These are phyloP conservation scores for Anhinga rufa DNA, from an alignment of 2,113 vertebrate genomes.

Conservation along the genomic window DNA sequence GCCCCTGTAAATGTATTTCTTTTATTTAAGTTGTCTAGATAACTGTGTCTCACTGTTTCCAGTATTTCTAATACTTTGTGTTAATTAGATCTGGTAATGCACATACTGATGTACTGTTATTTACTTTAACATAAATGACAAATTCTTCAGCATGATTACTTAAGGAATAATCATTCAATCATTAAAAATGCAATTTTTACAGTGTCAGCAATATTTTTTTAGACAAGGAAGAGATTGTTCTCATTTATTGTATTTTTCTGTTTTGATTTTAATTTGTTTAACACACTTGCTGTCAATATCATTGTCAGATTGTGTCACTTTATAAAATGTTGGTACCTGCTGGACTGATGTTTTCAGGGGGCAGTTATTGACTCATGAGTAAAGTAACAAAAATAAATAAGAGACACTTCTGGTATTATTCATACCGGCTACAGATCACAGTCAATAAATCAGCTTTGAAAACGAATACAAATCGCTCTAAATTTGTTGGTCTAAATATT, in stretches of 20 bases:
- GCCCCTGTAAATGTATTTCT: neutral
- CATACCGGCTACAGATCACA: neutral
- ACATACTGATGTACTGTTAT: neutral
- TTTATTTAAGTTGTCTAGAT: neutral
- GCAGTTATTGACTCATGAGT: neutral
- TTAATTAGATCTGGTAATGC: neutral
- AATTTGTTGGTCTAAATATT: slow-evolving; percentile 33
- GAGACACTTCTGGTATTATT: neutral
- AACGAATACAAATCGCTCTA: neutral
- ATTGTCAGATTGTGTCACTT: neutral
- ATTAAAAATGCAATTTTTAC: neutral
- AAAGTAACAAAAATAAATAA: slow-evolving; percentile 26
- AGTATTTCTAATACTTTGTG: neutral
- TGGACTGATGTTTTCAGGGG: neutral
- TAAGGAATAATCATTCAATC: neutral
- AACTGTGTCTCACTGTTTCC: neutral
- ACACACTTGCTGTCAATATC: neutral
- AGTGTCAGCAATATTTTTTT: neutral
- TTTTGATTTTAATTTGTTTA: slow-evolving; percentile 17
- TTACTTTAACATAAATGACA: neutral
- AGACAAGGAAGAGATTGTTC: neutral
- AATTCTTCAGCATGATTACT: neutral
- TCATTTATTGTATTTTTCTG: neutral
- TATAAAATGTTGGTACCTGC: neutral
- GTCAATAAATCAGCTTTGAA: neutral